Base-by-base conservation (phyloP, 2,113 vertebrate genomes). In the Pheucticus melanocephalus region DNA sequence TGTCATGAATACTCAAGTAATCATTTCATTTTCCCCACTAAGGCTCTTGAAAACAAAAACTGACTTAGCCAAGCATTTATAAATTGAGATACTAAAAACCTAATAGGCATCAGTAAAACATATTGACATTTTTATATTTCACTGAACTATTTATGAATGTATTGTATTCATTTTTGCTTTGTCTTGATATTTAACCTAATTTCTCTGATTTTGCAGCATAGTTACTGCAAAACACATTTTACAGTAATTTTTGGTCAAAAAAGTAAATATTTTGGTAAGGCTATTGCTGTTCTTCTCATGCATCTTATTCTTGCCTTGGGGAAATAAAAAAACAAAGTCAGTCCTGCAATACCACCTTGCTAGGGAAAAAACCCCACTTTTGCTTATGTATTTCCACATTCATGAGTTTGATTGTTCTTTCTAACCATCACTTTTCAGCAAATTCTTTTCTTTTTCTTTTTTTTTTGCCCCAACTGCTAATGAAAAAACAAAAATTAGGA, bases 291-390 rank as follows among this genome's bases (percentile, higher is more conserved):
- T 86, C 42, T 66, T 77, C 25, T 94, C 28, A 37, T 35, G 50
- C 5, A 35, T 44, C 9, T 44, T n/a, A 84, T 69, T 21, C 19
- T 71, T 86, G 10, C 11, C 30, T 73, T 57, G 39, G 8, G 18
- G 28, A 45, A 94, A 66, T 5, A 19, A 42, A 35, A 88, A 88
- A 79, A 23, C 2, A 31, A 65, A 82, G 16, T 0, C 22, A 78
- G 20, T 19, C 12, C 15, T 39, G 8, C 5, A 60, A 84, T 10
- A 44, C 2, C 9, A 69, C 11, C 15, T 25, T 76, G 5, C 23
- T 48, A 8, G 10, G 23, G 15, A 13, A 47, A 47, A 28, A 30
- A 2, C 0, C 1, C 0, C 8, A 24, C 4, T 83, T 87, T 31
- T 47, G 0, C 2, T 60, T 51, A 14, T 56, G 22, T 72, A 66